Evolutionary conservation across 30 jellyfish, hydroid and myxozoan genomes (phyloP).

Genomic region (Phacellophora camtschatica): DNA sequence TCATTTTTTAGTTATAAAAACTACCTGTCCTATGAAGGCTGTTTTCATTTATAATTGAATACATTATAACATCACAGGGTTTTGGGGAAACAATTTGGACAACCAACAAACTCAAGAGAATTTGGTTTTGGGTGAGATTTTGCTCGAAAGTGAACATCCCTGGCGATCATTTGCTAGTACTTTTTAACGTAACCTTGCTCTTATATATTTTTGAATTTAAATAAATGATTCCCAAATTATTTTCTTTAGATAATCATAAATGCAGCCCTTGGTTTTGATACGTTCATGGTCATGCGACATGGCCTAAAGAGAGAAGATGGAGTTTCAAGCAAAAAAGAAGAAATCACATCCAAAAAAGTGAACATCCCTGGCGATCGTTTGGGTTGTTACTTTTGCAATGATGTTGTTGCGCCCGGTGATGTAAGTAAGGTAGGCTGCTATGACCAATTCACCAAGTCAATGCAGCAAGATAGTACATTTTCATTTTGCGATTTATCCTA

Average conservation of each 20-base stretch:
- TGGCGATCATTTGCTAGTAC: background rate
- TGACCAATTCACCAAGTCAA: background rate
- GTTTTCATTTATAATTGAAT: too few relatives aligned
- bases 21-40: too few relatives aligned
- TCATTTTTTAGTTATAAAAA: too few relatives aligned
- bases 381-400: slow-evolving; percentile 96
- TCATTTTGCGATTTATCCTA: too few relatives aligned
- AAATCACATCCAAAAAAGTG: slow-evolving; percentile 35
- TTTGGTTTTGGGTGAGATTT: too few relatives aligned
- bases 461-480: slow-evolving; percentile 5
- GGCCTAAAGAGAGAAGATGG: slow-evolving; percentile 45
- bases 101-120: too few relatives aligned
- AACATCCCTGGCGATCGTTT: slow-evolving; percentile 78
- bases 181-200: too few relatives aligned
- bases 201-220: too few relatives aligned
- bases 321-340: background rate
- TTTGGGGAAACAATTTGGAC: too few relatives aligned
- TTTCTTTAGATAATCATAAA: slow-evolving; percentile 73
- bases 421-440: slow-evolving; percentile 90
- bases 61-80: too few relatives aligned
- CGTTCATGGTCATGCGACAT: slow-evolving; percentile 94
- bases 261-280: slow-evolving; percentile 98
- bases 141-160: too few relatives aligned
- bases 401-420: slow-evolving; percentile 97
- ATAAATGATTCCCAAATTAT: too few relatives aligned